phyloP scores from a whole-genome alignment of 2,113 vertebrate genomes.

The Alces alces region DNA sequence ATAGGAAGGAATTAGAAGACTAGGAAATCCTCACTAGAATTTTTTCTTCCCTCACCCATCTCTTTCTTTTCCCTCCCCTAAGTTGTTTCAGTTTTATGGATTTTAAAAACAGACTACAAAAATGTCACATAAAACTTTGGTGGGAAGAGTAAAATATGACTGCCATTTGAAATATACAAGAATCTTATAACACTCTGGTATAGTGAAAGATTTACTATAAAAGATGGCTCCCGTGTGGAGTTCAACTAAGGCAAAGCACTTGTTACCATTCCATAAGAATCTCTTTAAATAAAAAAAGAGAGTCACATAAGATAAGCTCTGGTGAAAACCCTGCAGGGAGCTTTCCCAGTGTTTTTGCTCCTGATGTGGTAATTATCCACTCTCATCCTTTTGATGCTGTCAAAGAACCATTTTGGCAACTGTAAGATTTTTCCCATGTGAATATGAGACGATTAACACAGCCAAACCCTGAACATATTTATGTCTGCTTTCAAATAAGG shows the following conservation, averaged over 20 bases:
- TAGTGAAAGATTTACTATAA: background rate
- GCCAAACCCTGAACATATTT: background rate
- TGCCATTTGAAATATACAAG: background rate
- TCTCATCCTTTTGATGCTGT: background rate
- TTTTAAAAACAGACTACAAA: slow-evolving; percentile 11
- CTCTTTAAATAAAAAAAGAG: background rate
- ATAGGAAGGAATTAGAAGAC: background rate
- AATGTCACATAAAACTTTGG: background rate
- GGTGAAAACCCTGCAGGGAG: background rate
- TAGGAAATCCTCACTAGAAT: background rate
- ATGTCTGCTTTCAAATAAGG: background rate
- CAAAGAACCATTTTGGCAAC: background rate
- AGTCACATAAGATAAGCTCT: background rate
- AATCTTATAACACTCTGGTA: background rate
- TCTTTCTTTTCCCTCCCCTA: background rate
- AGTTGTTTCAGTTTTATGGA: slow-evolving; percentile 2
- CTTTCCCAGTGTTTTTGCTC: background rate
- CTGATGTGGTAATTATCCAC: background rate
- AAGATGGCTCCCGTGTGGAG: background rate
- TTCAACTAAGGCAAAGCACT: background rate
- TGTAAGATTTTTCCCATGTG: background rate
- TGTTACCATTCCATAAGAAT: background rate
- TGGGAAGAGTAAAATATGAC: background rate
- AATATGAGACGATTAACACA: background rate
- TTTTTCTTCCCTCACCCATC: background rate